Percentiles rank a stretch among this genome's conserved stretches.
Conservation (phyloP, 2,888 invertebrate species). For the Catonia carolina region DNA sequence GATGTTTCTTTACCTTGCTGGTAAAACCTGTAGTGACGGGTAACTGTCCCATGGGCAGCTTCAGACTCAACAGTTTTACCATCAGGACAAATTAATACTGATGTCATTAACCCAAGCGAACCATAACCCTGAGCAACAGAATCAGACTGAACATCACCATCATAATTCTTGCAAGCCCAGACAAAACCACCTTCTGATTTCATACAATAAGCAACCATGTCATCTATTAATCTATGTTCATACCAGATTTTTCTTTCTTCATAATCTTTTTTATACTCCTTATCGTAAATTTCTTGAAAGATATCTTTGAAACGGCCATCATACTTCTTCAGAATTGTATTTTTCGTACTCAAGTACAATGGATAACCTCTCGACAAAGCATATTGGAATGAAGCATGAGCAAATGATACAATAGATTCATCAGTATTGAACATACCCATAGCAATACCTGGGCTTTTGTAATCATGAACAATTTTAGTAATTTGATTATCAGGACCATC, state of each 20-base stretch:
- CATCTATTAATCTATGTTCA: conserved; percentile 96
- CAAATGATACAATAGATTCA: conserved; percentile 87
- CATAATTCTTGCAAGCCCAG: conserved; percentile 99
- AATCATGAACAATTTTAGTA: conserved; percentile 72
- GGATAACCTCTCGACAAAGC: conserved; percentile 81
- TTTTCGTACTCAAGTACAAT: conserved; percentile 91
- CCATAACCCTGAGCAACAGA: conserved; percentile 96
- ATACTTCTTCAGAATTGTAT: conserved; percentile 92
- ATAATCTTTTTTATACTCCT: conserved; percentile 74
- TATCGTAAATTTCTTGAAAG: conserved; percentile 90
- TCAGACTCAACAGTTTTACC: conserved; percentile 97
- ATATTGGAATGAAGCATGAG: conserved; percentile 88
- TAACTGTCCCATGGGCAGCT: conserved; percentile 97
- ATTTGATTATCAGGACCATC: conserved; percentile 55
- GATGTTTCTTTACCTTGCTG: conserved; percentile 96
- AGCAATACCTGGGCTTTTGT: conserved; percentile 82
- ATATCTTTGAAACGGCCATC: conserved; percentile 97
- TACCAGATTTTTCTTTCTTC: conserved; percentile 92
- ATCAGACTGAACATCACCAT: conserved; percentile 98
- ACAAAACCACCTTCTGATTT: conserved; percentile 98
- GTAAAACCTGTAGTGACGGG: conserved; percentile 81
- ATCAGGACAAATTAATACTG: conserved; percentile 93
- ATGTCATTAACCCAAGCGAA: conserved; percentile 96
- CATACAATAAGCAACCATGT: conserved; percentile 98
- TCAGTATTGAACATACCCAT: conserved; percentile 96